Base-by-base conservation (phyloP, 2,797 vertebrate species). In the Chelonia mydas region DNA sequence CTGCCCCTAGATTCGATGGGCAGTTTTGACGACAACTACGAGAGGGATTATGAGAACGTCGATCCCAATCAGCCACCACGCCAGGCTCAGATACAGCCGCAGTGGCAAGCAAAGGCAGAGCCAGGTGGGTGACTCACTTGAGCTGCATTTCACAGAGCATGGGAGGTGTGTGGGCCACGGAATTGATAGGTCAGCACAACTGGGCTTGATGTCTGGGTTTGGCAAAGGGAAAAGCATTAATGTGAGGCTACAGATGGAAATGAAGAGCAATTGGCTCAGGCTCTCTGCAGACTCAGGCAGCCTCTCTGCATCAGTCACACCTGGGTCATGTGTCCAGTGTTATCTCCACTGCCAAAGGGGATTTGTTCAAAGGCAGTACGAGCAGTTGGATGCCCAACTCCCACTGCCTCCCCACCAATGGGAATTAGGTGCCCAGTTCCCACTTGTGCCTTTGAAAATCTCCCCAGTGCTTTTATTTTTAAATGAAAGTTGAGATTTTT, bases 21-120 rank as follows among this genome's bases (percentile, higher is more conserved):
- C 37, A 87, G 51, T 49, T 41, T 79, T 79, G 57, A 83, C 1
- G 19, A 81, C 7, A 7, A 53, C 77, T 53, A 49, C 23, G 72
- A 91, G 54, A 45, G 55, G n/a, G 76, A 87, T 83, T 91, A 91
- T 41, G 85, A 79, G 57, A 91, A 91, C 16, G 50, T 87, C 33
- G 3, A 83, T 7, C 25, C 57, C 87, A 45, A 3, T 7, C 72
- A 25, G 59, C 8, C 33, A 8, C 54, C 37, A 11, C 31, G 27
- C 59, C 33, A 50, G 72, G 81, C 31, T 45, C 68, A 84, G 57
- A 45, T 11, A 31, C 8, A 11, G 5, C 27, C 57, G 33, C 19
- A 49, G 25, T 25, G 5, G 65, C 28, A 45, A 83, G 49, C 6
- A 27, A 49, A 65, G 78, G 41, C 49, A n/a, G 61, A 49, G 37